Evolutionary conservation across 1,140 invertebrate genomes (phyloP), one percentile per base, ranked within the genome.

Genomic region (Ladona fulva): DNA sequence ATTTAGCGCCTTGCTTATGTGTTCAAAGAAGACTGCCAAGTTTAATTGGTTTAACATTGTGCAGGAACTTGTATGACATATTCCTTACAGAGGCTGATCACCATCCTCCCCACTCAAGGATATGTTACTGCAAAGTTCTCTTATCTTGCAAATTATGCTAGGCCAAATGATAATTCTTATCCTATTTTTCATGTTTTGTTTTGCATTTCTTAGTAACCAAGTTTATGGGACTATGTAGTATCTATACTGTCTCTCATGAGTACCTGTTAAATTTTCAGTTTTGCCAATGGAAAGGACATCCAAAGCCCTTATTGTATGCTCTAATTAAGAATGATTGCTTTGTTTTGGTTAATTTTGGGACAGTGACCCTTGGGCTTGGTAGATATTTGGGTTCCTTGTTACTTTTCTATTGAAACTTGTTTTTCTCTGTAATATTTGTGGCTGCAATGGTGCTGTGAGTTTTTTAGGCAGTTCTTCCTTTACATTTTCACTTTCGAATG

Each of bases 121-220:
- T 66, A 66, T 66, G 52, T 66, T 66, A 66, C 52, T 66, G 52
- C 52, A 66, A 66, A 66, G 52, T 66, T 66, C 52, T 66, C 52
- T 66, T 66, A 6, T 66, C 16, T 22, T 12, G 8, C 8, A 12
- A 12, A 22, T 19, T 6, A 66, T 66, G 16, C 52, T 66, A 3
- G 52, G 16, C 52, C 3, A 16, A 66, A 66, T 5, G n/a, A 66
- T 19, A 66, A 3, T 66, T 16, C 3, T 22, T 22, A 66, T 22
- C 52, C 14, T 66, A 19, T 66, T 19, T 66, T 66, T 66, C 14
- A 22, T 66, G n/a, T 3, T 66, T 66, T 12, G 5, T 66, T 66
- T 66, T 66, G 3, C 52, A 66, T 22, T 66, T 66, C 52, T 12
- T 37, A 37, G 29, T 5, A 37, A 37, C 1, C 52, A 3, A 66